These are phyloP conservation scores for Heliconius erato DNA, from an alignment of 2,888 invertebrate species.

Conservation along the genomic window DNA sequence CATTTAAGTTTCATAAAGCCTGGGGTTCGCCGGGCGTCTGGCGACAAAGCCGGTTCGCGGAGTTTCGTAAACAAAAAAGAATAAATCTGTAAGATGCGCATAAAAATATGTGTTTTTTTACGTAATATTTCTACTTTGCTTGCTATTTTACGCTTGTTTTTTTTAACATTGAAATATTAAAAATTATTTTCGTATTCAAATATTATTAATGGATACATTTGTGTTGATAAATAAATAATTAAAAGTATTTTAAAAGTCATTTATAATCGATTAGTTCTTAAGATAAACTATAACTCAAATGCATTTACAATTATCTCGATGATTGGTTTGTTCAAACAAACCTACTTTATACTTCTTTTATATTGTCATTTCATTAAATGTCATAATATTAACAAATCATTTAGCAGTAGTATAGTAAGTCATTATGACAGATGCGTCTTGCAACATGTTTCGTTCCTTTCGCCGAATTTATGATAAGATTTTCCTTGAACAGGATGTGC, in stretches of 20 bases:
- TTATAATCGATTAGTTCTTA: background rate
- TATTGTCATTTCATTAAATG: background rate
- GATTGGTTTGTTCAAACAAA: background rate
- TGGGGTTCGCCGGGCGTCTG: constrained; percentile 37
- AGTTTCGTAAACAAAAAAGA: constrained; percentile 42
- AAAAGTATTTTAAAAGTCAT: constrained; percentile 14
- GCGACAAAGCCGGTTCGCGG: constrained; percentile 37
- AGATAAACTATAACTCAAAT: background rate
- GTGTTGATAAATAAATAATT: constrained; percentile 22
- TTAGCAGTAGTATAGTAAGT: background rate
- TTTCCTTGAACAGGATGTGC: constrained; percentile 23
- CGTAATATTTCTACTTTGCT: background rate
- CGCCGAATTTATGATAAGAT: constrained; percentile 18
- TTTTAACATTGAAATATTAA: background rate
- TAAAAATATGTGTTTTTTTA: background rate
- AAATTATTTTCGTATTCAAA: background rate
- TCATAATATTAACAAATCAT: constrained; percentile 12
- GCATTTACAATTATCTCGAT: background rate
- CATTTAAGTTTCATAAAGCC: constrained; percentile 65
- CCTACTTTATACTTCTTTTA: background rate
- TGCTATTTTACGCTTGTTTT: background rate
- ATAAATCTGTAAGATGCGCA: constrained; percentile 14
- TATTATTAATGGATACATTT: background rate
- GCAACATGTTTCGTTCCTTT: background rate
- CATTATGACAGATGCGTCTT: background rate